Percentiles rank a stretch among this genome's conserved stretches.
phyloP scores from a whole-genome alignment of 2,888 invertebrate species.

The Linyphia triangularis region DNA sequence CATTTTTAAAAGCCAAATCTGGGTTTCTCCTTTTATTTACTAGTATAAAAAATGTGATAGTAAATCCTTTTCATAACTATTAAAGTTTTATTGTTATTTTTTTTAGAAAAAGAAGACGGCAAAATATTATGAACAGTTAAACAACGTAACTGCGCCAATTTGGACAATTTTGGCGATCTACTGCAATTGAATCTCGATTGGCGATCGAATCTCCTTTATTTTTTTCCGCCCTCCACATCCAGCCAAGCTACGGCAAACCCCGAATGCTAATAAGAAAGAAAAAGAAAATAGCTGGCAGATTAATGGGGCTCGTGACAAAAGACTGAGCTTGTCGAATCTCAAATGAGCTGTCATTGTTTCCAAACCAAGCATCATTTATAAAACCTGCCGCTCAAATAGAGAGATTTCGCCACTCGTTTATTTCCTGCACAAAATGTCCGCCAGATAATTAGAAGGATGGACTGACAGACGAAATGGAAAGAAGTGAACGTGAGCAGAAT shows the following conservation, averaged over 20 bases:
- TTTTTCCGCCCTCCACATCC: constrained; percentile 24
- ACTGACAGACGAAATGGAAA: constrained; percentile 72
- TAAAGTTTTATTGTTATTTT: no score
- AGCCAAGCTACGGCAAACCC: constrained; percentile 55
- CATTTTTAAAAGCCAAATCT: no score
- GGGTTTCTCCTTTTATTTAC: no score
- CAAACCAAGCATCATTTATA: constrained; percentile 72
- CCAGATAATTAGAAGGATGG: constrained; percentile 72
- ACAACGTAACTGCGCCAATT: no score
- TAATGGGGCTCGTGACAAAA: constrained; percentile 74
- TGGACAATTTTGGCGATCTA: constrained; percentile 56
- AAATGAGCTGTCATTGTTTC: constrained; percentile 75
- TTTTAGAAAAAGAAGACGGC: no score
- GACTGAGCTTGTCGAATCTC: constrained; percentile 74
- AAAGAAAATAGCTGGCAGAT: constrained; percentile 72
- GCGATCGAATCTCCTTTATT: constrained; percentile 42
- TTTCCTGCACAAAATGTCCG: constrained; percentile 69
- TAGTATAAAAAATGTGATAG: no score
- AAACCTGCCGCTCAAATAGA: constrained; percentile 72
- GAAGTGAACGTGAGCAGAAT: constrained; percentile 54
- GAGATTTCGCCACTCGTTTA: constrained; percentile 74
- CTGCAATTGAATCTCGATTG: constrained; percentile 20
- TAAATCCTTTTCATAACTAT: no score
- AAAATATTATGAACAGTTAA: no score
- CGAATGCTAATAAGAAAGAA: constrained; percentile 69